Percentiles rank a stretch among this genome's conserved stretches.
phyloP scores from a whole-genome alignment of 2,113 vertebrate genomes.

The Macroglossus sobrinus region DNA sequence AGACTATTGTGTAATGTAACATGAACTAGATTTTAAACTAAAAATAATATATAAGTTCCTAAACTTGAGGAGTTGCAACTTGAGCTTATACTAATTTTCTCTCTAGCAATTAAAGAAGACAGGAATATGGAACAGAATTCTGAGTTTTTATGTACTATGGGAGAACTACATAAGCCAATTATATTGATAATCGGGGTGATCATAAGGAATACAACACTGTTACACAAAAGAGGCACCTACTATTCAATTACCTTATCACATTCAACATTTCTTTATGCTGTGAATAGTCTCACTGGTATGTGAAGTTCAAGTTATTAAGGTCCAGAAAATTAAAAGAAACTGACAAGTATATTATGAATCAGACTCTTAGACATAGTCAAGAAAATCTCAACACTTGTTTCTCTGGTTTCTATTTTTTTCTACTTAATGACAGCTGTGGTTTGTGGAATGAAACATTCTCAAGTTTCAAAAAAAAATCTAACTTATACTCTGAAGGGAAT shows the following conservation, averaged over 20 bases:
- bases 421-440: not conserved
- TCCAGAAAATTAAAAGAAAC: constrained; percentile 29
- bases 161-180: not conserved
- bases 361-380: not conserved
- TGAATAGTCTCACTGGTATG: not conserved
- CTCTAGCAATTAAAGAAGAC: not conserved
- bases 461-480: not conserved
- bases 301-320: not conserved
- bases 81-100: not conserved
- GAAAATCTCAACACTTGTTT: not conserved
- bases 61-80: constrained; percentile 17
- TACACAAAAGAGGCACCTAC: not conserved
- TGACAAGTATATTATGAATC: not conserved
- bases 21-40: constrained; percentile 65
- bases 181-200: not conserved
- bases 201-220: not conserved
- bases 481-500: not conserved
- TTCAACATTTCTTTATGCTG: not conserved
- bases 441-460: not conserved
- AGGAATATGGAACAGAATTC: not conserved
- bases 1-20: constrained; percentile 71
- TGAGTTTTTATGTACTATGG: not conserved
- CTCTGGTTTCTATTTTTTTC: not conserved
- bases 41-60: constrained; percentile 55
- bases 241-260: not conserved